Evolutionary conservation across 2,113 vertebrate species (phyloP).

Genomic region (Cephalopterus ornatus): DNA sequence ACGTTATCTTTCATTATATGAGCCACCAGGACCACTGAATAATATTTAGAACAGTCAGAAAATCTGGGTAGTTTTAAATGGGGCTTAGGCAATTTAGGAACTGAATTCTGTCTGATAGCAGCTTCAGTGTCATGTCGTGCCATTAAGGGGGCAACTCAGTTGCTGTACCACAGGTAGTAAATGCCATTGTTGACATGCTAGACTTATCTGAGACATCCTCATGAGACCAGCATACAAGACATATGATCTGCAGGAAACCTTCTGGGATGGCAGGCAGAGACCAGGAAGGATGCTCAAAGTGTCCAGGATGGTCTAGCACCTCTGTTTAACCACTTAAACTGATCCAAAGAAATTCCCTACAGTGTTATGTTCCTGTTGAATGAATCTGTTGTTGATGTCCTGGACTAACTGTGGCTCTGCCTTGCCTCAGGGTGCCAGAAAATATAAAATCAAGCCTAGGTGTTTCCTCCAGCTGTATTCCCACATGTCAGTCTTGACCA

Average conservation of each 20-base stretch:
- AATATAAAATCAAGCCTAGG: slow-evolving; percentile 29
- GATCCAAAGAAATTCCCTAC: background rate
- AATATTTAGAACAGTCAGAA: background rate
- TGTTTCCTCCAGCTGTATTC: slow-evolving; percentile 47
- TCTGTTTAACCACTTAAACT: background rate
- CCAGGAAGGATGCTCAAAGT: background rate
- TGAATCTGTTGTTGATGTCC: background rate
- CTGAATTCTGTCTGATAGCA: background rate
- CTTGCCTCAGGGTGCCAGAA: slow-evolving; percentile 48
- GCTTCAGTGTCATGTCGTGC: background rate
- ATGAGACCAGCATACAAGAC: background rate
- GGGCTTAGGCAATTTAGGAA: background rate
- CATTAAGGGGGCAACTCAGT: background rate
- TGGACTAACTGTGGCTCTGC: background rate
- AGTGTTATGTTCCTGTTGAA: background rate
- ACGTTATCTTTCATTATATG: background rate
- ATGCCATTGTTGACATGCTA: background rate
- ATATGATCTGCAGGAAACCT: background rate
- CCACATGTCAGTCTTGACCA: slow-evolving; percentile 11
- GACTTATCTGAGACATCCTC: background rate
- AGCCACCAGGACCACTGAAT: background rate
- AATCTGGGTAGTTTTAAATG: background rate
- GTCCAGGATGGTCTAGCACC: background rate
- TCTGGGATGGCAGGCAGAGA: background rate
- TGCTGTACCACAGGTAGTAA: background rate